Base-by-base conservation (phyloP, 1,140 invertebrate genomes). In the Drosophila burlai region DNA sequence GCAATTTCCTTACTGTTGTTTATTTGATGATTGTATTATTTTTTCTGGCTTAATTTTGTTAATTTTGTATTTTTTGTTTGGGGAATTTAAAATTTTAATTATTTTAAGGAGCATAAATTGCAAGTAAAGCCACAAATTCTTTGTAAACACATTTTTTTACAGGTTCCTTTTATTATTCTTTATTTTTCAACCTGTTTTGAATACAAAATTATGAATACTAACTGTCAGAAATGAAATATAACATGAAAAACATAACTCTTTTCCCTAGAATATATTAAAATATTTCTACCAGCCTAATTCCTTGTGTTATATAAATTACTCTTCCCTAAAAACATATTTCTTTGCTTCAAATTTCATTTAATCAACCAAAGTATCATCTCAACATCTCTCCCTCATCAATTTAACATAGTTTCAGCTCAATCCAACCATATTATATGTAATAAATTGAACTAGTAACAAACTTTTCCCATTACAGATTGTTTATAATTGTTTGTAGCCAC, bases 1-100 rank as follows among this genome's bases (percentile, higher is more conserved):
- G 31, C 64, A 34, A 47, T 42, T 69, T 40, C 26, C 9, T 24
- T 29, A 18, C 16, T 36, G 42, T 50, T 34, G 16, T 49, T 58
- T 21, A 34, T n/a, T 66, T 59, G 8, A 42, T 24, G n/a, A 4
- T 10, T 3, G 11, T 49, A 58, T 26, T 16, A 8, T 47, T 40
- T 40, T 15, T 26, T 40, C 3, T 16, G 31, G n/a, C 13, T 66
- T 61, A 31, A 18, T 26, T 66, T 46, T 9, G 0, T 9, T 2
- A 16, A 5, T 45, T 45, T 24, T 45, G 29, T 29, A 21, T 16
- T 38, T 55, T 55, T 55, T 24, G 11, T 7, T n/a, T 3, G 6
- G 6, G 6, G 6, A 13, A 29, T 42, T 2, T 42, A 0, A 1
- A 26, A n/a, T 42, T n/a, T 42, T 13, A 13, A 15, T 4, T 13